A percentile compares a stretch with the other conserved stretches of the same genome.
phyloP scores from a whole-genome alignment of 2,888 invertebrate genomes.

The Lasius platythorax region DNA sequence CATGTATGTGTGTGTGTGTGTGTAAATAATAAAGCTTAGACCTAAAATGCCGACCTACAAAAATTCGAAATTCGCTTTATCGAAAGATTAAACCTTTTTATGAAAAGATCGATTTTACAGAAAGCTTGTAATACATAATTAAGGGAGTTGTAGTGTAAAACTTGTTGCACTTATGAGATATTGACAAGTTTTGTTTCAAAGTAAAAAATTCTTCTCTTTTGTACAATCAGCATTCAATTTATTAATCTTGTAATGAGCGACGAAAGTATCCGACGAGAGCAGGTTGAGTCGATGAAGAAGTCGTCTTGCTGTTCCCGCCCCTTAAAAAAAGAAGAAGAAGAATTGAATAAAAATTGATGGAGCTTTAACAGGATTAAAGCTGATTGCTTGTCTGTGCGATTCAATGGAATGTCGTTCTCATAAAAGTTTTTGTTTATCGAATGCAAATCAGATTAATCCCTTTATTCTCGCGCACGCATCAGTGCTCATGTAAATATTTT shows the following conservation, averaged over 20 bases:
- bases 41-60: neutral
- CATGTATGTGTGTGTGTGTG: neutral
- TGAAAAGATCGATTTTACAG: neutral
- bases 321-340: neutral
- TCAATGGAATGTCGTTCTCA: neutral
- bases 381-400: neutral
- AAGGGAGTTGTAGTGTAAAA: neutral
- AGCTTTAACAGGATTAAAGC: neutral
- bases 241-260: neutral
- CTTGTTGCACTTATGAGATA: neutral
- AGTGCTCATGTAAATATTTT: neutral
- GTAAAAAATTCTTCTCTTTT: neutral
- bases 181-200: neutral
- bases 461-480: neutral
- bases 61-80: neutral
- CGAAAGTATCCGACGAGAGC: neutral
- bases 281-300: neutral
- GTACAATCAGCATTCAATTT: neutral
- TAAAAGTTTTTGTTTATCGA: neutral
- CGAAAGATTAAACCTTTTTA: neutral
- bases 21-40: neutral
- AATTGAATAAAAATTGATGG: conserved; percentile 23
- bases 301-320: neutral
- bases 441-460: neutral
- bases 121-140: neutral